Evolutionary conservation across 2,888 invertebrate species (phyloP).

Genomic region (Odontomyia ornata): DNA sequence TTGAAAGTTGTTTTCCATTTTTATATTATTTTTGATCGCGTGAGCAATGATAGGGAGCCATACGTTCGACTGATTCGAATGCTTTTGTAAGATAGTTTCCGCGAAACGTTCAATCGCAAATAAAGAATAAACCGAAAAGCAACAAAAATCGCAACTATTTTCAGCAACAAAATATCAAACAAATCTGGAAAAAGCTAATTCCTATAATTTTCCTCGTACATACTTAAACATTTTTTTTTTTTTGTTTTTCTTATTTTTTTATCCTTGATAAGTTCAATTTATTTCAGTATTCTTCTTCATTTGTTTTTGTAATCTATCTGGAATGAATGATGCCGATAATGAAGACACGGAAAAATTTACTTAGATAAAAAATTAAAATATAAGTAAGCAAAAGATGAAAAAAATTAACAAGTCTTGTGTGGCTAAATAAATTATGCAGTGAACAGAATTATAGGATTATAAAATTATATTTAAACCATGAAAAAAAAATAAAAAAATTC

Average conservation of each 20-base stretch:
- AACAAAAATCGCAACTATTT: not conserved
- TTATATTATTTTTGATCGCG: too few species aligned
- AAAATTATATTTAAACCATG: not conserved
- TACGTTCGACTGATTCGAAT: too few species aligned
- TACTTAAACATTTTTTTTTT: not conserved
- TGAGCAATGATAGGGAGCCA: too few species aligned
- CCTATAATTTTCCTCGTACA: not conserved
- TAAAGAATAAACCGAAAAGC: not conserved
- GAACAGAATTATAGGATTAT: too few species aligned
- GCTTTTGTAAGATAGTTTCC: too few species aligned
- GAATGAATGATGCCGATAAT: slow-evolving; percentile 31
- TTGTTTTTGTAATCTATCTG: not conserved
- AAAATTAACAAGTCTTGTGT: too few species aligned
- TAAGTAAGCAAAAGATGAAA: not conserved
- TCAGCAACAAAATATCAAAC: too few species aligned
- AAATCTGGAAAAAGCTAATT: not conserved
- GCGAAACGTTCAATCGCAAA: not conserved
- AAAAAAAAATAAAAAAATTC: slow-evolving; percentile 21
- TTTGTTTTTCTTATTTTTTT: too few species aligned
- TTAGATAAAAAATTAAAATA: not conserved
- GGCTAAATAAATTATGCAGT: slow-evolving; percentile 21
- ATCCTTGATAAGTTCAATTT: too few species aligned
- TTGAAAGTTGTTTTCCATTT: not conserved
- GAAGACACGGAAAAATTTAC: slow-evolving; percentile 12
- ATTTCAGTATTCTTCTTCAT: not conserved